Evolutionary conservation across 2,888 invertebrate genomes (phyloP).

Genomic region (Drosophila aldrichi): DNA sequence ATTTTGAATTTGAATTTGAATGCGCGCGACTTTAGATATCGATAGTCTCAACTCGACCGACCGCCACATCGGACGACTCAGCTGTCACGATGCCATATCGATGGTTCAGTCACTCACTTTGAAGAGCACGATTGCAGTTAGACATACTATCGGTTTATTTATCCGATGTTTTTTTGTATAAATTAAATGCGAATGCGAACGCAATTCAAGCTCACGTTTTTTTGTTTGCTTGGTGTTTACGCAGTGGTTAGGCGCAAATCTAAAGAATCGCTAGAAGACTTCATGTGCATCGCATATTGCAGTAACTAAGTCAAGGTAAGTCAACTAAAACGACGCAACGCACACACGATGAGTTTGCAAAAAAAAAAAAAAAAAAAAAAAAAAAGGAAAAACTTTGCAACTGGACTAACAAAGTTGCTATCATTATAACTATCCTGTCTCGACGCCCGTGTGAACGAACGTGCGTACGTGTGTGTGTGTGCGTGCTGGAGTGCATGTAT

Average conservation of each 20-base stretch:
- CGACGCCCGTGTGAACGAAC: conserved; percentile 1
- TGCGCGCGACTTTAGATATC: neutral
- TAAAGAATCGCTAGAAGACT: conserved; percentile 16
- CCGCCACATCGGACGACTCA: conserved; percentile 20
- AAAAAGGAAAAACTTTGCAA: conserved; percentile 5
- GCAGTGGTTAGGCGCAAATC: conserved; percentile 42
- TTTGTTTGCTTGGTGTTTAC: conserved; percentile 40
- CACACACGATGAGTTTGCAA: conserved; percentile 38
- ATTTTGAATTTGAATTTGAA: neutral
- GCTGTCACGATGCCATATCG: neutral
- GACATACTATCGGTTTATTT: conserved; percentile 17
- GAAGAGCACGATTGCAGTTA: conserved; percentile 3
- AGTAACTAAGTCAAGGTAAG: conserved; percentile 52
- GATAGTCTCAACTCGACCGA: conserved; percentile 3
- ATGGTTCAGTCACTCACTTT: neutral
- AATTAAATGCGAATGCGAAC: conserved; percentile 34
- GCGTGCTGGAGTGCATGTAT: neutral
- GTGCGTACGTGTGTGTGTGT: conserved; percentile 3
- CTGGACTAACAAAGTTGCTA: conserved; percentile 23
- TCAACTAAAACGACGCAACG: conserved; percentile 17
- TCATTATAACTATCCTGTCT: conserved; percentile 28
- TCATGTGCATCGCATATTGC: conserved; percentile 43
- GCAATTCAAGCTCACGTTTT: conserved; percentile 52
- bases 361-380: conserved; percentile 11
- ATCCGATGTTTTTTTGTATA: conserved; percentile 10